These are phyloP conservation scores for Naja naja DNA, from an alignment of 2,113 vertebrate species.

Conservation along the genomic window DNA sequence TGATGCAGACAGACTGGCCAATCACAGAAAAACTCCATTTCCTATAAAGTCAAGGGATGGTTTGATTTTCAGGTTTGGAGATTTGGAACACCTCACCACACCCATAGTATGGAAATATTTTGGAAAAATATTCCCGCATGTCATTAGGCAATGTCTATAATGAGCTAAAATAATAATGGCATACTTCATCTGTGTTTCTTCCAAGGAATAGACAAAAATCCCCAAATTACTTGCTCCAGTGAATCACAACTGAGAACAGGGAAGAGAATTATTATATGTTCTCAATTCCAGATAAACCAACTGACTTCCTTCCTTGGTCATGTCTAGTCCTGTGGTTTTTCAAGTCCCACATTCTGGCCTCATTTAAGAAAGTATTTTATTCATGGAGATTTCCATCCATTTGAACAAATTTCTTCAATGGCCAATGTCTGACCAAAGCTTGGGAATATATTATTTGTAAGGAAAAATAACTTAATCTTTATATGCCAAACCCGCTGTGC, in stretches of 20 bases:
- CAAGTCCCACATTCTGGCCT: slow-evolving; percentile 32
- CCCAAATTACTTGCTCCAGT: slow-evolving; percentile 10
- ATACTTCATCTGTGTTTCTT: neutral
- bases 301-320: slow-evolving; percentile 65
- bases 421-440: slow-evolving; percentile 7
- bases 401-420: neutral
- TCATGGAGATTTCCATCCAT: slow-evolving; percentile 53
- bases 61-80: neutral
- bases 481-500: slow-evolving; percentile 24
- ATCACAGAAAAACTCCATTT: neutral
- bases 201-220: slow-evolving; percentile 11
- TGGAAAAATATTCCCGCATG: neutral
- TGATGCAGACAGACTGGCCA: neutral
- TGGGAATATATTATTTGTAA: slow-evolving; percentile 18
- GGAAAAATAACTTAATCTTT: slow-evolving; percentile 49
- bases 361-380: slow-evolving; percentile 23
- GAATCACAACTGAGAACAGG: slow-evolving; percentile 39
- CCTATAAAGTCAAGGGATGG: neutral
- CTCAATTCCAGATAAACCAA: slow-evolving; percentile 62
- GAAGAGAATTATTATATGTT: slow-evolving; percentile 64
- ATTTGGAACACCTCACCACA: neutral
- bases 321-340: slow-evolving; percentile 38
- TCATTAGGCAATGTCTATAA: neutral
- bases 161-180: neutral
- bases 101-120: neutral